Evolutionary conservation across 2,797 vertebrate genomes (phyloP), one percentile per base, ranked within the genome.

Genomic region (Pseudotriccus pelzelni): DNA sequence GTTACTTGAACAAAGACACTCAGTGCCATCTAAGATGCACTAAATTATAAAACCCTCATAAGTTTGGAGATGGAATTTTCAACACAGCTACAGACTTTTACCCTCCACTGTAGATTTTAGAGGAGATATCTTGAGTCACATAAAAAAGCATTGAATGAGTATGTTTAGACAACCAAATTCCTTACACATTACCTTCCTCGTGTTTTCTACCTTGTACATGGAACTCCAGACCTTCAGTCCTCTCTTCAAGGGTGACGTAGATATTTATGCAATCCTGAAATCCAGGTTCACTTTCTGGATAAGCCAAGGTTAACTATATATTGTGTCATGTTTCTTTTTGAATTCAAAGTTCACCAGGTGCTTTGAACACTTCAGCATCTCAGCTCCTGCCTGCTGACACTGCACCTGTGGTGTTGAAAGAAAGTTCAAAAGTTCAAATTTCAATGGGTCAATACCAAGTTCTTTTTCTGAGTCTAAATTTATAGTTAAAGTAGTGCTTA

Each of bases 231-330:
- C 60, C 20, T 81, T 78, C 70, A 43, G 24, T 30, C 21, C 25
- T 4, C 15, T 4, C 44, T 83, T 68, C 23, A 25, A 28, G 20
- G 9, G 37, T 79, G 34, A 5, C 0, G 0, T 30, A 41, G 27
- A 20, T 63, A 20, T 13, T 56, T 69, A 19, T 13, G 10, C 23
- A 24, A 62, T 69, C 41, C 43, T 70, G 56, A 80, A 84, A 70
- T 80, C 30, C 27, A 43, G 11, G 7, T 53, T 50, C 36, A n/a
- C 19, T 77, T 86, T 69, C 60, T 81, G 60, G 16, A 23, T 56
- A 64, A 56, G 14, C 20, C 36, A 39, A 53, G 36, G 19, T 16
- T 41, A 41, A 14, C 8, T 39, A 6, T 37, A 5, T 8, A 24
- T 15, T 32, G 36, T 84, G 52, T 21, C 32, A 23, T 37, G 5